These are phyloP conservation scores for Sebastes schlegelii DNA, from an alignment of 2,113 vertebrate species.

Conservation along the genomic window DNA sequence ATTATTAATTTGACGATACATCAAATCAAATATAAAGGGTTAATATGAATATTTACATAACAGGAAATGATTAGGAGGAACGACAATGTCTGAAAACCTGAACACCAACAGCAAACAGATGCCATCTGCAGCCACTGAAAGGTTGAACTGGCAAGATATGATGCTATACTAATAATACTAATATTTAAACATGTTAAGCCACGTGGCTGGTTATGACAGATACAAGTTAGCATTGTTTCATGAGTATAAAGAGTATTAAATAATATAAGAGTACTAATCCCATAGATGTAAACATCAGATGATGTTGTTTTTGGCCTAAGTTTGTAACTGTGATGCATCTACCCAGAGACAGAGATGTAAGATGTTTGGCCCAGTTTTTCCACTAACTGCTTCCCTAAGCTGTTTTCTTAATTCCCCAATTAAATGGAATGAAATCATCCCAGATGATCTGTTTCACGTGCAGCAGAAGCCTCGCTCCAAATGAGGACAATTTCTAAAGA, in stretches of 20 bases:
- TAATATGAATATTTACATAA: neutral
- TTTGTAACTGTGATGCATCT: neutral
- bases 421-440: constrained; percentile 68
- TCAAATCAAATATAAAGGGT: neutral
- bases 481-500: constrained; percentile 36
- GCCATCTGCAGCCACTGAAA: neutral
- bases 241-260: too few relatives aligned
- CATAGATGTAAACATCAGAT: neutral
- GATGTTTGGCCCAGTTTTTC: constrained; percentile 76
- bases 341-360: constrained; percentile 39
- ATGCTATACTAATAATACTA: neutral
- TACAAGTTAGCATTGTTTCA: too few relatives aligned
- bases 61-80: neutral
- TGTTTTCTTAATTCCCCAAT: constrained; percentile 64
- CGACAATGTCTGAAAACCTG: neutral
- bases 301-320: neutral
- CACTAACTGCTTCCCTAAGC: constrained; percentile 58
- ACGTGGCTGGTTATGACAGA: too few relatives aligned
- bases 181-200: too few relatives aligned
- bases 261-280: neutral
- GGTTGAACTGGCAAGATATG: neutral
- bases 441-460: constrained; percentile 57
- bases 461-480: constrained; percentile 16
- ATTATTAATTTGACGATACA: neutral
- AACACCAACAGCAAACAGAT: neutral